Evolutionary conservation across 2,113 vertebrate genomes (phyloP).

Genomic region (Ceratotherium simum): DNA sequence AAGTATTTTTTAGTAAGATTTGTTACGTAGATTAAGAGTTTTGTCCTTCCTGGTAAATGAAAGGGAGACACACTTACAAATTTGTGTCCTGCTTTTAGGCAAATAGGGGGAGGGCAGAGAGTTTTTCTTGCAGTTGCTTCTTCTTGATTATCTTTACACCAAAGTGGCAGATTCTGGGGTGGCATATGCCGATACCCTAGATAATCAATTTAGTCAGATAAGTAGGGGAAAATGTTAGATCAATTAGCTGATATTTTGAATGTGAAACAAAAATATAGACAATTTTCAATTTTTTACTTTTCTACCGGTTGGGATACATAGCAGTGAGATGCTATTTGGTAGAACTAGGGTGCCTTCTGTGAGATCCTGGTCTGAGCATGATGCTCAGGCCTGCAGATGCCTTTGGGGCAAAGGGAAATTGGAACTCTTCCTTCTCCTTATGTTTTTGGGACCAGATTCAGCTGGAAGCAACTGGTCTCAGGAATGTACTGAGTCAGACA

Average conservation of each 20-base stretch:
- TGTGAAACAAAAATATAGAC: constrained; percentile 10
- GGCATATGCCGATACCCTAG: background rate
- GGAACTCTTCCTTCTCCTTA: constrained; percentile 10
- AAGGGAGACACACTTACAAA: background rate
- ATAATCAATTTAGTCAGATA: constrained; percentile 13
- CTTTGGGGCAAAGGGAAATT: constrained; percentile 38
- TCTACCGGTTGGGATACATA: background rate
- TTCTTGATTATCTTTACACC: background rate
- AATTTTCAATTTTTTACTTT: constrained; percentile 23
- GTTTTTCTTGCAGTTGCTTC: background rate
- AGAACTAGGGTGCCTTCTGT: background rate
- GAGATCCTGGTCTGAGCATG: constrained; percentile 23
- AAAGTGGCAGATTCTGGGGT: background rate
- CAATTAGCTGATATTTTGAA: constrained; percentile 25
- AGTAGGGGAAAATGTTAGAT: background rate
- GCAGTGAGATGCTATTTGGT: constrained; percentile 40
- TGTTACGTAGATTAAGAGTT: background rate
- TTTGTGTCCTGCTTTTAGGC: background rate
- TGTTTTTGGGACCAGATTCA: constrained; percentile 49
- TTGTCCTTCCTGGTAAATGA: background rate
- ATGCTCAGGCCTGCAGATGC: constrained; percentile 5
- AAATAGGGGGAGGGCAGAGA: background rate
- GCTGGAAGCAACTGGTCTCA: constrained; percentile 52
- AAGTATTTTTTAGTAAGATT: background rate
- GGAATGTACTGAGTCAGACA: constrained; percentile 52